phyloP scores from a whole-genome alignment of 1,140 invertebrate genomes.

The Bombus breviceps region DNA sequence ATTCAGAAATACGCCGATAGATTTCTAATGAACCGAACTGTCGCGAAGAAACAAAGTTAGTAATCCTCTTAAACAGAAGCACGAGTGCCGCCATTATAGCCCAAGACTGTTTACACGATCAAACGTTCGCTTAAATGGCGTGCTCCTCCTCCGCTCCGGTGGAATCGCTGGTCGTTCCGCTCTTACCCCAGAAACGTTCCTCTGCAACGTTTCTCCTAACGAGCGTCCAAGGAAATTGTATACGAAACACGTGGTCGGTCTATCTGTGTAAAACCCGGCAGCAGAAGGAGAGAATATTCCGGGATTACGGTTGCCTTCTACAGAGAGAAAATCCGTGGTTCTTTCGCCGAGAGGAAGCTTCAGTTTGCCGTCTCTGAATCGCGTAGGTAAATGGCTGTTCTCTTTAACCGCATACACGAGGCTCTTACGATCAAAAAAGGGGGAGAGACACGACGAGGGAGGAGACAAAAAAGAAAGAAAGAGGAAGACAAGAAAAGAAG shows the following conservation, averaged over 20 bases:
- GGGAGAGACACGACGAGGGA: conserved; percentile 36
- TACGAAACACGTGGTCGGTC: conserved; percentile 4
- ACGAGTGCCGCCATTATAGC: background rate
- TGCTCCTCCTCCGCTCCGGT: background rate
- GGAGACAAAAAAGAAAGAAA: background rate
- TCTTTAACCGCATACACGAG: conserved; percentile 40
- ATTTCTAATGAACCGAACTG: background rate
- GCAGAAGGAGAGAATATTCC: conserved; percentile 17
- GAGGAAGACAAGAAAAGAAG: conserved; percentile 37
- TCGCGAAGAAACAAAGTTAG: background rate
- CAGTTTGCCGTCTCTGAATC: conserved; percentile 54
- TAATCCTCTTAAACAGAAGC: background rate
- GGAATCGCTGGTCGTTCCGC: background rate
- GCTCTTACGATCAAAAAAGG: background rate
- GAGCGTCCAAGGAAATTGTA: conserved; percentile 27
- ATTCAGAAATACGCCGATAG: background rate
- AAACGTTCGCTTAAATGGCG: conserved; percentile 19
- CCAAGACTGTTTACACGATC: conserved; percentile 20
- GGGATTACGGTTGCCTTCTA: conserved; percentile 6
- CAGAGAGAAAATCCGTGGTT: conserved; percentile 20
- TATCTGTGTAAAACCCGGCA: background rate
- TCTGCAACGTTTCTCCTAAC: background rate
- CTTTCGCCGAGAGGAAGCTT: conserved; percentile 22
- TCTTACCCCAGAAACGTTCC: conserved; percentile 11
- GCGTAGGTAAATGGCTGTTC: conserved; percentile 65